Evolutionary conservation across 2,888 invertebrate genomes (phyloP).

Genomic region (Sacculina carcini): DNA sequence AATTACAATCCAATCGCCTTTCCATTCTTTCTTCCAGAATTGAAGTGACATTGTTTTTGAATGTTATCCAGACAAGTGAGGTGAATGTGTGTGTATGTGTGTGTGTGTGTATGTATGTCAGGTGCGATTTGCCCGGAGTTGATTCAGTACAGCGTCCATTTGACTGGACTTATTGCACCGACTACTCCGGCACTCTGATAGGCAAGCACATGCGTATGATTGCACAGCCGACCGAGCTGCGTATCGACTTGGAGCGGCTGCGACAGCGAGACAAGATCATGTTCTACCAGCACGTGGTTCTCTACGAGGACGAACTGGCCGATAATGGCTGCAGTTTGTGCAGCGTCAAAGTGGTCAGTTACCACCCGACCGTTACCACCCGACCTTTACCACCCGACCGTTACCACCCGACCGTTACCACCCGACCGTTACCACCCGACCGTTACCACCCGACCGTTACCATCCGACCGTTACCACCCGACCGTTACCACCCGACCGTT

Average conservation of each 20-base stretch:
- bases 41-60: too few relatives aligned
- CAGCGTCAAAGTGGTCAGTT: conserved; percentile 72
- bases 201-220: conserved; percentile 19
- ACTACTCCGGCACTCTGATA: conserved; percentile 45
- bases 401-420: too few relatives aligned
- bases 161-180: conserved; percentile 92
- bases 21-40: too few relatives aligned
- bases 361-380: background rate
- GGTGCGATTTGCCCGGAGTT: conserved; percentile 32
- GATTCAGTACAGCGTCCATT: conserved; percentile 56
- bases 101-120: conserved; percentile 18
- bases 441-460: too few relatives aligned
- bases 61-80: too few relatives aligned
- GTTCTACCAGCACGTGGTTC: conserved; percentile 71
- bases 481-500: too few relatives aligned
- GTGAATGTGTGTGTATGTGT: background rate
- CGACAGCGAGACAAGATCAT: conserved; percentile 70
- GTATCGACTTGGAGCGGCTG: conserved; percentile 61
- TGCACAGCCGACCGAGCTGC: conserved; percentile 30
- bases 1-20: too few relatives aligned
- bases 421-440: too few relatives aligned
- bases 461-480: too few relatives aligned
- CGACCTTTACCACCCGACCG: too few relatives aligned
- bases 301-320: conserved; percentile 95
- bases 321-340: conserved; percentile 83